Evolutionary conservation across 2,113 vertebrate genomes (phyloP).

Genomic region (Podocnemis expansa): DNA sequence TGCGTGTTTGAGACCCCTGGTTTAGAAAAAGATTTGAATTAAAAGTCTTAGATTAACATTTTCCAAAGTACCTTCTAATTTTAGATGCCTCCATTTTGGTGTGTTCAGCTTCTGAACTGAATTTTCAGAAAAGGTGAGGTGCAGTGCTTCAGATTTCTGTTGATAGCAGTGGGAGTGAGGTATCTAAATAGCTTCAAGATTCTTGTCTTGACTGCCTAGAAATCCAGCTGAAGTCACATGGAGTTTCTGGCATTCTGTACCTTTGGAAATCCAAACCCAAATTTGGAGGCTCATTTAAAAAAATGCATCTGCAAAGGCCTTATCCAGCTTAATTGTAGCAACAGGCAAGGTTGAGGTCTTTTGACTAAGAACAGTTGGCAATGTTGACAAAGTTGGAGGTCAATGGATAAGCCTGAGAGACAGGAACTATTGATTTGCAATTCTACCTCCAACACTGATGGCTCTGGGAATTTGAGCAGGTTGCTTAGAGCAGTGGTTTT

Average conservation of each 20-base stretch:
- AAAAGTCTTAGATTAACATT: not conserved
- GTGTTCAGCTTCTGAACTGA: not conserved
- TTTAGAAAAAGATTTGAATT: not conserved
- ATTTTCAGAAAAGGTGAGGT: not conserved
- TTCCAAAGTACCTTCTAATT: not conserved
- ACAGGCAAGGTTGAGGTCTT: not conserved
- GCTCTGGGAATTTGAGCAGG: not conserved
- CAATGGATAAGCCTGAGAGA: not conserved
- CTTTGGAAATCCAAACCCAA: not conserved
- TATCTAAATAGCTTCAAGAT: no score
- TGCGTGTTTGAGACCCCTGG: no score
- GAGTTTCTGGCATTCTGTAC: not conserved
- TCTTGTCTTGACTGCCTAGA: no score
- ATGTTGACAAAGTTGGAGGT: not conserved
- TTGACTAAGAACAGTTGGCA: not conserved
- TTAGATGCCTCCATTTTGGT: not conserved
- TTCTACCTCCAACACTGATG: not conserved
- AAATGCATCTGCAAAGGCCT: not conserved
- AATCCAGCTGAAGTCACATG: not conserved
- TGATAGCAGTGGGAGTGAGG: no score
- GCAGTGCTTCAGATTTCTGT: not conserved
- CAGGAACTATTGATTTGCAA: not conserved
- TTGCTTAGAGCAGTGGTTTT: not conserved
- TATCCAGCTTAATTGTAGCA: not conserved
- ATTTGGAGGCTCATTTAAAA: not conserved